Percentiles rank a stretch among this genome's conserved stretches.
phyloP scores from a whole-genome alignment of 2,113 vertebrate genomes.

The Paracanthobrama guichenoti region DNA sequence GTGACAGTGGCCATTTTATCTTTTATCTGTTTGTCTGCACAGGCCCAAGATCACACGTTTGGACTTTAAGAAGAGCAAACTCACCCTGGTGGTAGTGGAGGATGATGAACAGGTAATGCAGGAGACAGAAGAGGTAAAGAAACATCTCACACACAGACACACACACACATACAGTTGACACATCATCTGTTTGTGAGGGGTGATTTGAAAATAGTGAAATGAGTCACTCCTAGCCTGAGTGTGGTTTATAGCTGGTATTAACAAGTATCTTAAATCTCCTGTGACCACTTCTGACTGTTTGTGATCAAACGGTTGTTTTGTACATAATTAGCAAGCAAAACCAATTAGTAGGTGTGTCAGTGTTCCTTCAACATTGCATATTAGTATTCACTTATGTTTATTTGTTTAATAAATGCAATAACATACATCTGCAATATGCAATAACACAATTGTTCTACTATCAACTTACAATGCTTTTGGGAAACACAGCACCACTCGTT shows the following conservation, averaged over 20 bases:
- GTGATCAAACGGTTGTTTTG: neutral
- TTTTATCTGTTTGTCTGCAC: conserved; percentile 18
- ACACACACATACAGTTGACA: neutral
- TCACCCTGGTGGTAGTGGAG: conserved; percentile 96
- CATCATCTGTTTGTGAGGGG: neutral
- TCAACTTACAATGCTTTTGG: too few species aligned
- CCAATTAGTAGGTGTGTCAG: neutral
- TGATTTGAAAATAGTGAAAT: neutral
- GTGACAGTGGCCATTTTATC: neutral
- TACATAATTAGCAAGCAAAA: neutral
- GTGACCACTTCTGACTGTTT: neutral
- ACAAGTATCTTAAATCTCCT: neutral
- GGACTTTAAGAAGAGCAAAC: conserved; percentile 96
- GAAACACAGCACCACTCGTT: neutral
- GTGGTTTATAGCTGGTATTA: neutral
- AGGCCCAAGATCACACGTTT: conserved; percentile 98
- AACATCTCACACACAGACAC: neutral
- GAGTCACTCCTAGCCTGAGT: neutral
- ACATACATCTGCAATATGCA: neutral
- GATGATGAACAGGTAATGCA: conserved; percentile 92
- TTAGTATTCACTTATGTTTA: neutral
- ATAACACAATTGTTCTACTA: too few species aligned
- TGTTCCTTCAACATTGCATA: neutral
- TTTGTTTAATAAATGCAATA: neutral
- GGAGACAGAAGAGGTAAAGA: conserved; percentile 50